Evolutionary conservation across 1,140 invertebrate genomes (phyloP).

Genomic region (Halyomorpha halys): DNA sequence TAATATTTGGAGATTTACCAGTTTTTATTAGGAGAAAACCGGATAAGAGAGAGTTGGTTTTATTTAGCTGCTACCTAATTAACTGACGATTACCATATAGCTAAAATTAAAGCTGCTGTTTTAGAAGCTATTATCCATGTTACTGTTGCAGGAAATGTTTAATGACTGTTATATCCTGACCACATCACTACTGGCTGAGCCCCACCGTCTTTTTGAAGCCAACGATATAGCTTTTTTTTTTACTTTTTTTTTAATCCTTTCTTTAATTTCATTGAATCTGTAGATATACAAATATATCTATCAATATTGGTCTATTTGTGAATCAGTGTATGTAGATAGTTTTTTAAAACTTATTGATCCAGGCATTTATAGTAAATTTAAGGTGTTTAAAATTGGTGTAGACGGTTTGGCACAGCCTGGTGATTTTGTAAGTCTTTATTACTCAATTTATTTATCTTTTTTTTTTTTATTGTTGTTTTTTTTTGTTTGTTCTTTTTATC

Average conservation of each 20-base stretch:
- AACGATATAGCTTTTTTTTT: constrained; percentile 12
- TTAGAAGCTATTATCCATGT: background rate
- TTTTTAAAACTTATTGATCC: background rate
- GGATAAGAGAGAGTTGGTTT: no score
- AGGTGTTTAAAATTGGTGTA: background rate
- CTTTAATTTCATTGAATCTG: no score
- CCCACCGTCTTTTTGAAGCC: constrained; percentile 14
- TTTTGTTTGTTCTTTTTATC: background rate
- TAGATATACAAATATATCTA: constrained; percentile 13
- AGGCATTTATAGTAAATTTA: background rate
- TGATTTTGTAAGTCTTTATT: constrained; percentile 14
- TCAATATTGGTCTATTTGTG: constrained; percentile 1
- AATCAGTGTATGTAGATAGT: constrained; percentile 17
- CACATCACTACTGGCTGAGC: constrained; percentile 16
- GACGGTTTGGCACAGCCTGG: constrained; percentile 18
- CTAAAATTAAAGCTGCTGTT: no score
- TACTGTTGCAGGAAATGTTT: constrained; percentile 15
- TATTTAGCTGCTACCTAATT: no score
- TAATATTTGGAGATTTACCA: no score
- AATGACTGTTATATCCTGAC: background rate
- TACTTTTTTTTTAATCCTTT: background rate
- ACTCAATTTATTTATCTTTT: background rate
- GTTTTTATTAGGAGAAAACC: no score
- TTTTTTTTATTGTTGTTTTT: background rate
- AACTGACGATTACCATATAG: no score